A percentile compares a stretch with the other conserved stretches of the same genome.
These are phyloP conservation scores for Oriolus oriolus DNA, from an alignment of 2,113 vertebrate species.

Conservation along the genomic window DNA sequence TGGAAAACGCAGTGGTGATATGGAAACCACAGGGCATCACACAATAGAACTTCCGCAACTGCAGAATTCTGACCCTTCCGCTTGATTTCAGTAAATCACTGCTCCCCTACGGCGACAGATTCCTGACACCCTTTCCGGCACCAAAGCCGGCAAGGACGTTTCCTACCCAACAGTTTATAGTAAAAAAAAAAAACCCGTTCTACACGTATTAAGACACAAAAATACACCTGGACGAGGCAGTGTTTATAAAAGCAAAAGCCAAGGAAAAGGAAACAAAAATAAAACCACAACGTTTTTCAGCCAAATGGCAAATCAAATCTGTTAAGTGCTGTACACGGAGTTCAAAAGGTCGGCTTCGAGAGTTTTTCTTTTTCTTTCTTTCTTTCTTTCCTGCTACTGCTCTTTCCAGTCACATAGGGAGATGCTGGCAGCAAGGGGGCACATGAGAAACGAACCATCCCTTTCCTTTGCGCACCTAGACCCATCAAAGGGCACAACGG, in stretches of 20 bases:
- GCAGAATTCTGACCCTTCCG: background rate
- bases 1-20: background rate
- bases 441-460: background rate
- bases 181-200: background rate
- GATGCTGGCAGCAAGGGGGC: background rate
- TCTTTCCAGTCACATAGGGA: background rate
- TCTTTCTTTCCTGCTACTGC: background rate
- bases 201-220: background rate
- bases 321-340: rapidly evolving
- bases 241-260: background rate
- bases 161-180: background rate
- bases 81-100: background rate
- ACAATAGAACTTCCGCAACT: rapidly evolving
- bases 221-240: background rate
- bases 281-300: background rate
- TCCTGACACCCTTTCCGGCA: background rate
- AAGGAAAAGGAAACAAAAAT: background rate
- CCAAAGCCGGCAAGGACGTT: background rate
- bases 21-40: background rate
- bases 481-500: background rate
- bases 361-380: background rate
- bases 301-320: background rate
- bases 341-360: background rate
- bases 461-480: background rate
- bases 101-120: background rate